These are phyloP conservation scores for Leistus spinibarbis DNA, from an alignment of 2,888 invertebrate species.

Conservation along the genomic window DNA sequence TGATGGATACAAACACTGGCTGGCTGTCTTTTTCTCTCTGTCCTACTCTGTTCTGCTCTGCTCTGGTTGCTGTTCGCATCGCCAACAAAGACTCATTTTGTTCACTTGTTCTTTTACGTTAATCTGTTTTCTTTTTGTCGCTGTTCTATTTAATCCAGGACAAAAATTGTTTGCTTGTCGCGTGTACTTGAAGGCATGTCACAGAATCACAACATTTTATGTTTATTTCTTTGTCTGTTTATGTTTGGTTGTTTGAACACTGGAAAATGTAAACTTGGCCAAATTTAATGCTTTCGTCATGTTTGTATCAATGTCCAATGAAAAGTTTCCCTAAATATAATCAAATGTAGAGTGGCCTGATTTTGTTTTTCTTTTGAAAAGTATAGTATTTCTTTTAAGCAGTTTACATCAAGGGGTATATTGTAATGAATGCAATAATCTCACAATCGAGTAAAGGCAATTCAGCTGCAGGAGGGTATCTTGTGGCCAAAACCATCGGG, in stretches of 20 bases:
- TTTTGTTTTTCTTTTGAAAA: no score
- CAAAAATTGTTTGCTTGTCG: neutral
- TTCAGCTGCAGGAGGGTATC: neutral
- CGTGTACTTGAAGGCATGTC: neutral
- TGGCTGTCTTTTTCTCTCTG: neutral
- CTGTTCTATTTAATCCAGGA: neutral
- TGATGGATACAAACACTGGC: slow-evolving; percentile 2
- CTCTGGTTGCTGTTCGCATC: neutral
- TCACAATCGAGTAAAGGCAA: slow-evolving; percentile 10
- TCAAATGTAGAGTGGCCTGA: no score
- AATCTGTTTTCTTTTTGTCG: slow-evolving; percentile 12
- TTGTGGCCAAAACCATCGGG: neutral
- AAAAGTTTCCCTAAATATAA: no score
- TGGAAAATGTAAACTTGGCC: no score
- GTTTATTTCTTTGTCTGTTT: neutral
- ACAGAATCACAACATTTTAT: neutral
- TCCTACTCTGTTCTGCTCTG: neutral
- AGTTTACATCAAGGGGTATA: neutral
- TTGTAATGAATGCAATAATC: slow-evolving; percentile 32
- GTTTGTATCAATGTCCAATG: no score
- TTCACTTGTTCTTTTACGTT: slow-evolving; percentile 1
- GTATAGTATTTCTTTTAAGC: neutral
- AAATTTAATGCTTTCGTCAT: no score
- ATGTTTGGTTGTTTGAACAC: no score
- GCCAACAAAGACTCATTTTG: slow-evolving; percentile 8